Evolutionary conservation across 2,888 invertebrate genomes (phyloP).

Genomic region (Rhaphigaster nebulosa): DNA sequence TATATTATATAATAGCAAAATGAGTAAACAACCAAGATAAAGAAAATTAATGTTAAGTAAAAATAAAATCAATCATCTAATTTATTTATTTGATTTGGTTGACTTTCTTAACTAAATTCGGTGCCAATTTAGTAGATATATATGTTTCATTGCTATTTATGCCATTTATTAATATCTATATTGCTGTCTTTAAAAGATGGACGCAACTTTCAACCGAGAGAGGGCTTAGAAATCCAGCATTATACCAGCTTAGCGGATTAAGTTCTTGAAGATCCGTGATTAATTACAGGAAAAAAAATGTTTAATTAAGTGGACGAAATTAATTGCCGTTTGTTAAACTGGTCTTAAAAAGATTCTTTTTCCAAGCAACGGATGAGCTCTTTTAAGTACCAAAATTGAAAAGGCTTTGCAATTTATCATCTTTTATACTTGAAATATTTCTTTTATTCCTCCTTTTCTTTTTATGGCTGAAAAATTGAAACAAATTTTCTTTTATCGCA

Average conservation of each 20-base stretch:
- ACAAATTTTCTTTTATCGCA: neutral
- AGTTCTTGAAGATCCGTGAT: neutral
- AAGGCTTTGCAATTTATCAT: neutral
- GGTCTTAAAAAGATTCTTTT: constrained; percentile 11
- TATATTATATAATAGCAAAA: no score
- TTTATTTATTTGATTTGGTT: no score
- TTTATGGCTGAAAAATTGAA: neutral
- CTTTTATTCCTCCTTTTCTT: neutral
- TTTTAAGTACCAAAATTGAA: neutral
- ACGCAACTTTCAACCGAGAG: neutral
- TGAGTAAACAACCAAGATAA: no score
- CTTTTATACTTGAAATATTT: neutral
- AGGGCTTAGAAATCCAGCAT: neutral
- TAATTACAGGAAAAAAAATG: neutral
- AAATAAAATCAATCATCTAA: no score
- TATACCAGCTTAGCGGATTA: neutral
- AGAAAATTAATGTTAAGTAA: no score
- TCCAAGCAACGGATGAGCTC: neutral
- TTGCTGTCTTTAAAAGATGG: neutral
- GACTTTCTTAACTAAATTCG: no score
- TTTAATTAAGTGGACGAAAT: neutral
- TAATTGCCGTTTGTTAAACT: neutral
- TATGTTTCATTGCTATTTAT: no score
- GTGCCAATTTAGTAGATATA: no score
- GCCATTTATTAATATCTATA: no score